Evolutionary conservation across 64 coral and sea anemone species (phyloP), one percentile per base, ranked within the genome.

Genomic region (Platygyra sinensis): DNA sequence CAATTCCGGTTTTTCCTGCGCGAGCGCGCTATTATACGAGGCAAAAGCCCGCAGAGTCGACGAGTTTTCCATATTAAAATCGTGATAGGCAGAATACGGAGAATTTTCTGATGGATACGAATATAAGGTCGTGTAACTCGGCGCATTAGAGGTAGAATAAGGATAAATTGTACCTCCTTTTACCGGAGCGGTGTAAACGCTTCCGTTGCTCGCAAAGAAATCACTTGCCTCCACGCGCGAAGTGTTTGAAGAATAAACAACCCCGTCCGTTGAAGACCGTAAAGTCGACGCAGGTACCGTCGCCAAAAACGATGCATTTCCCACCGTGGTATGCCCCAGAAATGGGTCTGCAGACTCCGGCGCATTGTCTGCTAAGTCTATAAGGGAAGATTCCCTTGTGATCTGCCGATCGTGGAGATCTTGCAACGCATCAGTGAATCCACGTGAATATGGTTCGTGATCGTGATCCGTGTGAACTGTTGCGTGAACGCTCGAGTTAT

Each of bases 351-450:
- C 88, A 16, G 89, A 85, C 30, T 77, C 81, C 11, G 88, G 82
- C 15, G 90, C 87, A 50, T 74, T 93, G 60, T 97, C 92, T 32
- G 83, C 89, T 52, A 97, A 82, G 79, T 94, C 95, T 82, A 94
- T 91, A 20, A 97, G 83, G 19, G 87, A 78, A 49, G 91, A 82
- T 49, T 97, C 91, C 62, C 88, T 89, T 6, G 69, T 88, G 31
- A 79, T 81, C 87, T 97, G 95, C 63, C 90, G 89, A 76, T 97
- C 95, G 39, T 97, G 95, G 50, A 97, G 88, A 60, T 97, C 95
- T 59, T 97, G 95, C 39, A 97, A 85, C 32, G 95, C 86, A 89
- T 97, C 95, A 63, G 95, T 97, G 78, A 97, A 97, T 75, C 95
- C 95, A 79, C 95, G 95, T 76, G 95, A 84, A 88, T 97, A 97